Percentiles rank a stretch among this genome's conserved stretches.
Evolutionary conservation across 2,113 vertebrate genomes (phyloP).

Genomic region (Erythrolamprus reginae): DNA sequence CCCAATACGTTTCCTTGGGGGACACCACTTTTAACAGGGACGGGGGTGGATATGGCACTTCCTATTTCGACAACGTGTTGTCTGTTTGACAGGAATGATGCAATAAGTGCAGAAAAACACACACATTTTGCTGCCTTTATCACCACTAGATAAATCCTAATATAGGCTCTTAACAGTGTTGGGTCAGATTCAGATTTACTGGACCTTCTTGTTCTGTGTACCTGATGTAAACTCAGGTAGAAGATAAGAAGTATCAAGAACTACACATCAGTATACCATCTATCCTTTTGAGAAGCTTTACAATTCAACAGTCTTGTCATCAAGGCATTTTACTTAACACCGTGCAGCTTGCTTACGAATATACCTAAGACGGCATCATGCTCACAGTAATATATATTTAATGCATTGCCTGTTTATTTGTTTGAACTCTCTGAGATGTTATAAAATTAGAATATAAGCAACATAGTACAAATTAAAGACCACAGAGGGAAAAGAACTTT

Average conservation of each 20-base stretch:
- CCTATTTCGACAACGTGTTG: no score
- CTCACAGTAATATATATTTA: background rate
- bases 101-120: no score
- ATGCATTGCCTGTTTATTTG: background rate
- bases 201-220: background rate
- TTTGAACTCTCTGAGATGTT: background rate
- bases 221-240: background rate
- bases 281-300: background rate
- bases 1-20: no score
- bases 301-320: background rate
- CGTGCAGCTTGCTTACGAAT: background rate
- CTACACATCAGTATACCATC: background rate
- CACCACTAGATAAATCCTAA: no score
- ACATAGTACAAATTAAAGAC: background rate
- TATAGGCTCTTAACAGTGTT: no score
- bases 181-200: no score
- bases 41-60: no score
- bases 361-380: background rate
- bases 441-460: background rate
- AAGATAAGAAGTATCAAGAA: background rate
- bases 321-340: background rate
- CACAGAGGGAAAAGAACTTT: background rate
- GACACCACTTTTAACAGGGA: no score
- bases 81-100: no score
- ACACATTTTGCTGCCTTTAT: no score